Base-by-base conservation (phyloP, 53 echinoderm and acorn worm genomes). In the Crossaster papposus region DNA sequence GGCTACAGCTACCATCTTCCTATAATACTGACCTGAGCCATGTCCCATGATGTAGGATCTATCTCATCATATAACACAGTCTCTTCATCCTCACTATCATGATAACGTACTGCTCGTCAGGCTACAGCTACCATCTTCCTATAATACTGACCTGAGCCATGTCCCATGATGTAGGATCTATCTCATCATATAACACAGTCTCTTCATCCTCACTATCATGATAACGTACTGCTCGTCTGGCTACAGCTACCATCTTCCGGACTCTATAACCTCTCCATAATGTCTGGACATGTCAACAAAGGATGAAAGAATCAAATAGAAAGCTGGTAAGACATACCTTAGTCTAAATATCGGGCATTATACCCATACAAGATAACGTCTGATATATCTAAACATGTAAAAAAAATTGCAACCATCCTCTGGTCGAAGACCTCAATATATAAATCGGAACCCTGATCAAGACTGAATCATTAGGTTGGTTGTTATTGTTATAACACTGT, bases 141-240 rank as follows among this genome's bases (percentile, higher is more conserved):
- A 36, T 58, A 20, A 33, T 58, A 89, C 96, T 79, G 50, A 97
- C 97, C 97, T 97, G 94, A 77, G 90, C 91, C 24, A 93, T 88
- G 32, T 94, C 93, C 83, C 95, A 95, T 12, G 91, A 89, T 23
- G 90, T 90, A 2, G 94, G 77, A 78, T 95, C 95, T 51, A 95
- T 80, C 34, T 97, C 97, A 83, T 84, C 94, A 92, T 71, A 89
- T 50, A 93, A 78, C 85, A 72, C 53, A 72, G 30, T 54, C 14
- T 90, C 92, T 51, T 94, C 95, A 35, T 95, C 95, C 22, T 91
- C 89, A 81, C 72, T 58, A 70, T 77, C 78, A 38, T 51, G 78
- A 22, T 78, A 78, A 72, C 52, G 55, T 75, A 90, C 35, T 74
- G 87, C 83, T 50, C 91, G 81, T 81, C 86, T 91, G 68, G 92